Conservation (phyloP, 2,113 vertebrate species). For the Salminus brasiliensis region DNA sequence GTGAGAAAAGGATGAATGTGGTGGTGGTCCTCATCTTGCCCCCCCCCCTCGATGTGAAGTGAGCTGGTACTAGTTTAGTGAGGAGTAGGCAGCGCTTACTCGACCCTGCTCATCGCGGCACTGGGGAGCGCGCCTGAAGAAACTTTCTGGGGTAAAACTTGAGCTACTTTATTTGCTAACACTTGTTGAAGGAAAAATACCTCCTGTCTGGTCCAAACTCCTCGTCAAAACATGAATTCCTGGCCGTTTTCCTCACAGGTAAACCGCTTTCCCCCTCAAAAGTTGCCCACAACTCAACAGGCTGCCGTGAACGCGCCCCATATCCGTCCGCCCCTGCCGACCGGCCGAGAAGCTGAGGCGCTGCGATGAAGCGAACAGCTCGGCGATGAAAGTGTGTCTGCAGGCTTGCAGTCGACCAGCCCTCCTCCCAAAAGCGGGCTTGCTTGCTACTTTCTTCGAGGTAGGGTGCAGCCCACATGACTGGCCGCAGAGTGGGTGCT, state of each 20-base stretch:
- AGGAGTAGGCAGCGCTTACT: not conserved
- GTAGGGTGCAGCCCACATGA: conserved; percentile 29
- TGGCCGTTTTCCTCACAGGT: not conserved
- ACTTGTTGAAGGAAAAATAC: no score
- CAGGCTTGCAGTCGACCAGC: not conserved
- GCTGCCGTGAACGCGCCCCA: not conserved
- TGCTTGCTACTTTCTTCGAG: not conserved
- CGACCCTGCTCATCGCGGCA: not conserved
- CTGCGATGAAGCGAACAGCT: not conserved
- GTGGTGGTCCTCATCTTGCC: conserved; percentile 23
- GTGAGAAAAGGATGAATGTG: conserved; percentile 31
- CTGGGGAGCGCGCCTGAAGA: no score
- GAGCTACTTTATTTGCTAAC: no score
- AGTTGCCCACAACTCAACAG: not conserved
- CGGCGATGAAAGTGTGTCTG: not conserved
- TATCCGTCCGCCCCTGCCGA: not conserved
- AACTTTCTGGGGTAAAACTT: no score
- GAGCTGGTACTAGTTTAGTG: no score
- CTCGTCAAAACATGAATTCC: no score
- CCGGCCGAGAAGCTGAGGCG: not conserved
- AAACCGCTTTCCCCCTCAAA: no score
- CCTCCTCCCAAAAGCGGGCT: not conserved
- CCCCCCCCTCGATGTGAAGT: no score
- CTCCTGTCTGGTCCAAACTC: no score
- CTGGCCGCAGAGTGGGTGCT: conserved; percentile 20